Percentiles rank a stretch among this genome's conserved stretches.
Evolutionary conservation across 2,888 invertebrate genomes (phyloP).

Genomic region (Xanthorhoe spadicearia): DNA sequence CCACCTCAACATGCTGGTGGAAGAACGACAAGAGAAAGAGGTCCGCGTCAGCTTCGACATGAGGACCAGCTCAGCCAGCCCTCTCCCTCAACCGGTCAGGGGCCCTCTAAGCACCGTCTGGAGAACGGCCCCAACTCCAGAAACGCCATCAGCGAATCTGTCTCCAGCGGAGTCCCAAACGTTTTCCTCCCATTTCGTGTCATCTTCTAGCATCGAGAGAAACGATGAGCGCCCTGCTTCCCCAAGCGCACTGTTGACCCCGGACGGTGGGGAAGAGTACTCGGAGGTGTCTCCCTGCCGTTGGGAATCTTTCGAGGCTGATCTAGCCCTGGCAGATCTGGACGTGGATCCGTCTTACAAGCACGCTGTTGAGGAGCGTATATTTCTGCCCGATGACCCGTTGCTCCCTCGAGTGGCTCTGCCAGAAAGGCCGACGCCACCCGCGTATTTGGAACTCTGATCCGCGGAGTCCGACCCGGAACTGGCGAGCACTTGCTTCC

Average conservation of each 20-base stretch:
- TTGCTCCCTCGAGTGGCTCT: conserved; percentile 78
- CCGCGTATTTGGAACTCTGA: conserved; percentile 81
- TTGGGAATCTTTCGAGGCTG: conserved; percentile 87
- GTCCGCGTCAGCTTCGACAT: conserved; percentile 79
- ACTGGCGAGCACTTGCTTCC: conserved; percentile 64
- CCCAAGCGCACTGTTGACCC: conserved; percentile 85
- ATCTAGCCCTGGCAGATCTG: conserved; percentile 85
- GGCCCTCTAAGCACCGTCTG: conserved; percentile 77
- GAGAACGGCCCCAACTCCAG: conserved; percentile 85
- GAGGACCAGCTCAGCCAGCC: conserved; percentile 67
- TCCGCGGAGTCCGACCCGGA: conserved; percentile 81
- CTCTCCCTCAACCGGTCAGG: conserved; percentile 69
- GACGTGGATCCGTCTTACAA: conserved; percentile 87
- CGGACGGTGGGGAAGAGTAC: conserved; percentile 80
- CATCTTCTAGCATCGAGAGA: conserved; percentile 77
- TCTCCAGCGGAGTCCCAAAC: conserved; percentile 85
- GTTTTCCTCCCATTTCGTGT: conserved; percentile 87
- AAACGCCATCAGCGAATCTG: conserved; percentile 88
- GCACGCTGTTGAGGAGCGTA: conserved; percentile 86
- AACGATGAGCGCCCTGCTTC: conserved; percentile 77
- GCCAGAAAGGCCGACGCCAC: conserved; percentile 86
- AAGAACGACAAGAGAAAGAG: conserved; percentile 78
- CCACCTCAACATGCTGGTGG: conserved; percentile 79
- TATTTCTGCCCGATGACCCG: conserved; percentile 86
- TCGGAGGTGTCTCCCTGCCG: conserved; percentile 81